Evolutionary conservation across 2,113 vertebrate species (phyloP).

Genomic region (Chitala chitala): DNA sequence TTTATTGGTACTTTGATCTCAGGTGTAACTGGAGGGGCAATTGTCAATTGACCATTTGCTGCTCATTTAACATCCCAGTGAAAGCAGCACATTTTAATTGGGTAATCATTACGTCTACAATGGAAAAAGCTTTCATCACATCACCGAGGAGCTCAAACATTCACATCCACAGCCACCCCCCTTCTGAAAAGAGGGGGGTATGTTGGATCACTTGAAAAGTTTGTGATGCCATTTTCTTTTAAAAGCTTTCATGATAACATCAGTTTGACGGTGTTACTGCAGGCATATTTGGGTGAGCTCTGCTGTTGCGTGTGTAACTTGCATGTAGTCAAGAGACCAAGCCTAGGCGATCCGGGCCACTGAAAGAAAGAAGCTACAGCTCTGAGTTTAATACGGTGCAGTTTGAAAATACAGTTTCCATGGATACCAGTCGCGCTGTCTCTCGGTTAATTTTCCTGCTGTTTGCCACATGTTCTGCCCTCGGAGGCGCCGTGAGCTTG

Average conservation of each 20-base stretch:
- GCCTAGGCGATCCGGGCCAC: no score
- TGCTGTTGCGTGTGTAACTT: background rate
- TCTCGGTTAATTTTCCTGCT: background rate
- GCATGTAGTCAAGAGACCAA: background rate
- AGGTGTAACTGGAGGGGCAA: conserved; percentile 42
- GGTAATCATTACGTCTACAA: conserved; percentile 27
- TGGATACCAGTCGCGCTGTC: background rate
- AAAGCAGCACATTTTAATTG: conserved; percentile 22
- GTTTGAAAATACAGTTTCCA: no score
- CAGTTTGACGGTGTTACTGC: background rate
- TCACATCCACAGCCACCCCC: background rate
- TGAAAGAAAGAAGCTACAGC: background rate
- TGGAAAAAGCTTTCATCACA: conserved; percentile 21
- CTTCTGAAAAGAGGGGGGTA: background rate
- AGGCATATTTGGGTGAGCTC: background rate
- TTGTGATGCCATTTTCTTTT: background rate
- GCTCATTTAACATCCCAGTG: conserved; percentile 39
- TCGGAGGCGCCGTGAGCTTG: conserved; percentile 10
- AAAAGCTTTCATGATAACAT: background rate
- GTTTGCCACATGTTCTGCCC: background rate
- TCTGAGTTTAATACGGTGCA: no score
- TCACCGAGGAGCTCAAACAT: background rate
- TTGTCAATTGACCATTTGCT: conserved; percentile 40
- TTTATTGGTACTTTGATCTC: conserved; percentile 39
- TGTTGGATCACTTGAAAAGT: background rate